Base-by-base conservation (phyloP, 2,113 vertebrate species). In the Colius striatus region DNA sequence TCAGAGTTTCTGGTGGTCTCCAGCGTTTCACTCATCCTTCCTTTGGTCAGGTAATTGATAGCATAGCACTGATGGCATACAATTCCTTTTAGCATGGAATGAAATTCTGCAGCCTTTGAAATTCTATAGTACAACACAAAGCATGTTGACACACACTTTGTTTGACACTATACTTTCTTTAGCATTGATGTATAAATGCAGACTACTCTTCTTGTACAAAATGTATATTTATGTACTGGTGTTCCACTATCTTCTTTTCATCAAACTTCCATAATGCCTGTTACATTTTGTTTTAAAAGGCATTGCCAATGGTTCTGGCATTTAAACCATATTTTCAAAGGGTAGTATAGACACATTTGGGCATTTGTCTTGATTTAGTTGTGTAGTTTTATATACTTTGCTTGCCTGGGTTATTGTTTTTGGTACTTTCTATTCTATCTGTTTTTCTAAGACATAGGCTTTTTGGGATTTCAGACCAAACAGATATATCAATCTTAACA, bases 381-480 rank as follows among this genome's bases (percentile, higher is more conserved):
- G 63, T 30, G 27, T 14, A 36, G 29, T 80, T 90, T 62, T 73
- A 62, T 58, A 67, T 11, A 13, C 10, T 77, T 32, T 77, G 32
- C 17, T 80, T 91, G 58, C 36, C 17, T 51, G 34, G 23, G 15
- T 45, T 89, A 29, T 70, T 86, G 20, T 5, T 80, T 75, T 84
- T 29, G 16, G 16, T 7, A 53, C 50, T 13, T 86, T 95, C 38
- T 84, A 26, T 61, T 50, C 45, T 53, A 34, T 12, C 6, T 2
- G 23, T 70, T 86, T 84, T 90, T 66, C 55, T 58, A 82, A 86
- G 58, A 48, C 45, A 45, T 8, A 65, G 29, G 36, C 27, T 71
- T 84, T 89, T 55, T 87, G 38, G 81, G 70, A 78, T 84, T 89
- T 89, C 61, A 91, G 60, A 74, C 70, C 51, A 71, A 65, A 74